Percentiles rank a stretch among this genome's conserved stretches.
Evolutionary conservation across 2,113 vertebrate species (phyloP).

Genomic region (Peromyscus californicus): DNA sequence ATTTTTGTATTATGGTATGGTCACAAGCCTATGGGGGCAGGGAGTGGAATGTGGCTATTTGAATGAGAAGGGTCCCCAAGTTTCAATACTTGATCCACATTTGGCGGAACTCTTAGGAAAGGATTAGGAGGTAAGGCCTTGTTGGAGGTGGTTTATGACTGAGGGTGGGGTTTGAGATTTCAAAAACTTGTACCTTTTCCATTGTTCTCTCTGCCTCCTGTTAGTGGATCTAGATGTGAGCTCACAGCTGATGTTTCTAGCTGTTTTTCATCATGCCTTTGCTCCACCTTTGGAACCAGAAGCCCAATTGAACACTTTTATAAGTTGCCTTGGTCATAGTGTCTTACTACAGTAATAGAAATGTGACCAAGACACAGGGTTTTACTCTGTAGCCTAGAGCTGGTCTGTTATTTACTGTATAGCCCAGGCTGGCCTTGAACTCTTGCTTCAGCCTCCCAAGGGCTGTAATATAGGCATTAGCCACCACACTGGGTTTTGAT

Average conservation of each 20-base stretch:
- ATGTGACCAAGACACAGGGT: neutral
- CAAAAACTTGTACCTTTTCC: neutral
- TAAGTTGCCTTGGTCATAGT: neutral
- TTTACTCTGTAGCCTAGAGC: neutral
- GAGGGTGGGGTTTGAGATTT: neutral
- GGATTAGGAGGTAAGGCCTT: neutral
- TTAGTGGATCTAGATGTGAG: neutral
- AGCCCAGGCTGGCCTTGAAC: too few relatives aligned
- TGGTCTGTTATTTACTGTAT: neutral
- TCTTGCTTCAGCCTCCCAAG: neutral
- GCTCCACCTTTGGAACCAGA: too few relatives aligned
- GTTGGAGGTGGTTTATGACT: neutral
- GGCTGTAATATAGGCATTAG: neutral
- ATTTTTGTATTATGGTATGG: neutral
- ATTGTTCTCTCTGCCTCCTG: neutral
- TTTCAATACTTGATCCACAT: too few relatives aligned
- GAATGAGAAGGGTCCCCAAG: neutral
- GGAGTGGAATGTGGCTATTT: neutral
- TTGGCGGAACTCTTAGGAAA: too few relatives aligned
- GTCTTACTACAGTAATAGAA: neutral
- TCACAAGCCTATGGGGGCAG: too few relatives aligned
- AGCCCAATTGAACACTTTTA: too few relatives aligned
- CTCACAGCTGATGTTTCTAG: neutral
- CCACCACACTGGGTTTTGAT: neutral
- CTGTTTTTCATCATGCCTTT: too few relatives aligned